Evolutionary conservation across 2,888 invertebrate genomes (phyloP), one percentile per base, ranked within the genome.

Genomic region (Lasioglossum marginatum): DNA sequence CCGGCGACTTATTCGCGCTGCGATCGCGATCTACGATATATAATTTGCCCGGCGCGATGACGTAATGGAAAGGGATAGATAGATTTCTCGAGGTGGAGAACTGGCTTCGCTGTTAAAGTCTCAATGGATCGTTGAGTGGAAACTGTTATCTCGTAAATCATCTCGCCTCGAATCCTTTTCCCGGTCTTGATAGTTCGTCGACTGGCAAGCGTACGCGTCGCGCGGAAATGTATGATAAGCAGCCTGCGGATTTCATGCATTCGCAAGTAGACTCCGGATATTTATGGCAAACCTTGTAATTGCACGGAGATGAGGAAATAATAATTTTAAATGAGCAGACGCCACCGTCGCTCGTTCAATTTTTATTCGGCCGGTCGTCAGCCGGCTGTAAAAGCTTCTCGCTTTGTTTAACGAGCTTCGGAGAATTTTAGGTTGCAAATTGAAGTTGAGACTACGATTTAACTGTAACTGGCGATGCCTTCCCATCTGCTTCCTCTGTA

Each of bases 211-310:
- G 37, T 23, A 34, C 23, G 68, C 34, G 37, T 4, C 68, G 34
- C 19, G 34, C 57, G 34, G 8, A 34, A 60, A 66, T 23, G 37
- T 37, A 37, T 23, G 68, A 68, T 37, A 37, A 37, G 37, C 34
- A 34, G 37, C 10, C 34, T 8, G 68, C 10, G 68, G 37, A 68
- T 68, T 68, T 68, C 23, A 37, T 68, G 68, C 34, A 68, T 68
- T 60, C 27, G 60, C 60, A 60, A 60, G 60, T 27, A 60, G 60
- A 60, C 60, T 14, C 60, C 27, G 60, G 60, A 60, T 60, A 70
- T 70, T 70, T 70, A 70, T 34, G 70, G 70, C 27, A 27, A 27
- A 60, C 60, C 60, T 60, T 27, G 60, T 60, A 60, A 60, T 60
- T 60, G 60, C 60, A 27, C 27, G 23, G 60, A 27, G 27, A 60